Evolutionary conservation across 1,140 invertebrate species (phyloP), one percentile per base, ranked within the genome.

Genomic region (Drosophila yakuba): DNA sequence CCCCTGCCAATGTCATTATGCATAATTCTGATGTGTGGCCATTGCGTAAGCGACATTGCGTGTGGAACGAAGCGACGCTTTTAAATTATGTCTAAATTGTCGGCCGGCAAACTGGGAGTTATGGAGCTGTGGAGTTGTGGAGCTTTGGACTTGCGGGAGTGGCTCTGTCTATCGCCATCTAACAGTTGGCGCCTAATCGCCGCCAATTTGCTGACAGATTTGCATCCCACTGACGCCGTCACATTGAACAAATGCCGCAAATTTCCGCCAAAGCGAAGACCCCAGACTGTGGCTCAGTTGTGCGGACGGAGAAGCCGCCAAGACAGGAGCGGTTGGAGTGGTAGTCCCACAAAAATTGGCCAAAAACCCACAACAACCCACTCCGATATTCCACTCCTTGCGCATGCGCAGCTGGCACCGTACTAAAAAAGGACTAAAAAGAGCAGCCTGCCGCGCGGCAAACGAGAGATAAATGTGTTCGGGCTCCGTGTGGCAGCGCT

Each of bases 181-280:
- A 47, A 25, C 44, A 47, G 17, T 47, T 14, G 44, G 45, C 54
- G 56, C 57, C 73, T 85, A 84, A 84, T 85, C 81, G 83, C 75
- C 71, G 75, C 45, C 83, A 86, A 82, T 88, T 82, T 86, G 82
- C 76, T 79, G 82, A 86, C 78, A 82, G 79, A 67, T 82, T 82
- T 74, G 73, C 67, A 60, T 45, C 71, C 35, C 52, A 39, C 38
- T 14, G 41, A 0, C 7, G 50, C 15, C 43, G 60, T 66, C 61
- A 48, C 48, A 75, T 67, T 56, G 43, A 47, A 64, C 80, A 62
- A 83, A 63, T 66, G 62, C 54, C 64, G 47, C 72, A 82, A 72
- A 78, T 85, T 80, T 78, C 54, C 38, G 63, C 28, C 43, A 32
- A 51, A 41, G 25, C 20, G 28, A 52, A 51, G 36, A 45, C 54